Percentiles rank a stretch among this genome's conserved stretches.
phyloP scores from a whole-genome alignment of 2,113 vertebrate genomes.

The Neoarius graeffei region DNA sequence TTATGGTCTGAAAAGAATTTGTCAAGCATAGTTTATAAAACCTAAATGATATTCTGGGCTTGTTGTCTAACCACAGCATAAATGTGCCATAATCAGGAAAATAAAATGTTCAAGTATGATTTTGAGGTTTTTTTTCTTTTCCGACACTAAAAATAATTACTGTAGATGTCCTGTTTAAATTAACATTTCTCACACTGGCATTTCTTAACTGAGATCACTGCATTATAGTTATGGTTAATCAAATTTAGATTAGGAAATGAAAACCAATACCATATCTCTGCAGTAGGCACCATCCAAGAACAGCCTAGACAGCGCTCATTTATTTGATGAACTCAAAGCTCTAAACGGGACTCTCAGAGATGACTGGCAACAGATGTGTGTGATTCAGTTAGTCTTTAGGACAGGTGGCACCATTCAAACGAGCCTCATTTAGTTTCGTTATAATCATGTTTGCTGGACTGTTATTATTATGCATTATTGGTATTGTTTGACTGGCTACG shows the following conservation, averaged over 20 bases:
- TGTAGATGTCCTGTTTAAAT: neutral
- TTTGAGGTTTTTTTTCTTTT: neutral
- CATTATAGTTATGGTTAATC: neutral
- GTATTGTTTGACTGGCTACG: neutral
- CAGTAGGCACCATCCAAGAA: neutral
- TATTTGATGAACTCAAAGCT: conserved; percentile 12
- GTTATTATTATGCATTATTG: conserved; percentile 2
- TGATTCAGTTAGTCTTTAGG: conserved; percentile 31
- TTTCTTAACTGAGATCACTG: neutral
- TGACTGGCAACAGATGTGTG: neutral
- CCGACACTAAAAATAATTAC: neutral
- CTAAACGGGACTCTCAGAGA: neutral
- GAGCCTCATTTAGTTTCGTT: conserved; percentile 33
- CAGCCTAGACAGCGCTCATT: neutral
- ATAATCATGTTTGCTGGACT: conserved; percentile 32
- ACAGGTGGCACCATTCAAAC: conserved; percentile 38
- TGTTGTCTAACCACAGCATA: neutral
- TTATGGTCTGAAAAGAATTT: neutral
- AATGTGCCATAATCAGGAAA: neutral
- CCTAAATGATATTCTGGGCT: neutral
- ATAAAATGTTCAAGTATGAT: neutral
- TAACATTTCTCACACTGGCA: neutral
- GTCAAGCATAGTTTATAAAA: neutral
- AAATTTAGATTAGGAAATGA: neutral
- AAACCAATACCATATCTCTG: neutral